These are phyloP conservation scores for Nymphalis c-album DNA, from an alignment of 2,888 invertebrate species.

Conservation along the genomic window DNA sequence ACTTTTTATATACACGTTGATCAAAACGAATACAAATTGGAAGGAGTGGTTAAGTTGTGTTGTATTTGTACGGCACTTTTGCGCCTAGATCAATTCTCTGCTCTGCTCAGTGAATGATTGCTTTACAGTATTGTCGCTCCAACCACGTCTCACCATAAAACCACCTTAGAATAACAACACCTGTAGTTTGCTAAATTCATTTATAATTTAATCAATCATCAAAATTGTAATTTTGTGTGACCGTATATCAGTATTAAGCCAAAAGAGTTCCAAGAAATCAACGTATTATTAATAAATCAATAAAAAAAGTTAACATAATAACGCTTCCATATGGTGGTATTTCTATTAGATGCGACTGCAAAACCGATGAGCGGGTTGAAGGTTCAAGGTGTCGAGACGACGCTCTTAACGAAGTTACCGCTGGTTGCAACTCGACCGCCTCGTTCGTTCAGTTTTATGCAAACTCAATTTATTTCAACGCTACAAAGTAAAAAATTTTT, in stretches of 20 bases:
- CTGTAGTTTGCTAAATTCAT: too few relatives aligned
- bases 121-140: conserved; percentile 47
- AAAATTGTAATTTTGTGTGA: too few relatives aligned
- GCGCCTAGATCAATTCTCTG: conserved; percentile 77
- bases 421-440: conserved; percentile 54
- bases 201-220: too few relatives aligned
- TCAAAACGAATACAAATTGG: conserved; percentile 35
- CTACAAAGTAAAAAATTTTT: conserved; percentile 17
- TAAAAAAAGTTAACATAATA: neutral
- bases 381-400: conserved; percentile 32
- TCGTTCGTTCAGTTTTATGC: conserved; percentile 39
- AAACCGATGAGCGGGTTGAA: conserved; percentile 23
- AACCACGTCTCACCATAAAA: neutral
- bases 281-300: neutral
- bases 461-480: conserved; percentile 39
- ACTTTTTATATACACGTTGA: conserved; percentile 15
- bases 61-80: conserved; percentile 75
- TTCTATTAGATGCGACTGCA: conserved; percentile 2
- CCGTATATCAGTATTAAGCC: neutral
- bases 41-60: conserved; percentile 49
- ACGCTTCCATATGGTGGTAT: neutral
- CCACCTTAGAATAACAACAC: too few relatives aligned
- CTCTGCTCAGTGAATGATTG: conserved; percentile 74
- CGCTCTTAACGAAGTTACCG: conserved; percentile 59
- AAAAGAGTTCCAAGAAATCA: neutral